Evolutionary conservation across 1,140 invertebrate species (phyloP).

Genomic region (Chlorops oryzae): DNA sequence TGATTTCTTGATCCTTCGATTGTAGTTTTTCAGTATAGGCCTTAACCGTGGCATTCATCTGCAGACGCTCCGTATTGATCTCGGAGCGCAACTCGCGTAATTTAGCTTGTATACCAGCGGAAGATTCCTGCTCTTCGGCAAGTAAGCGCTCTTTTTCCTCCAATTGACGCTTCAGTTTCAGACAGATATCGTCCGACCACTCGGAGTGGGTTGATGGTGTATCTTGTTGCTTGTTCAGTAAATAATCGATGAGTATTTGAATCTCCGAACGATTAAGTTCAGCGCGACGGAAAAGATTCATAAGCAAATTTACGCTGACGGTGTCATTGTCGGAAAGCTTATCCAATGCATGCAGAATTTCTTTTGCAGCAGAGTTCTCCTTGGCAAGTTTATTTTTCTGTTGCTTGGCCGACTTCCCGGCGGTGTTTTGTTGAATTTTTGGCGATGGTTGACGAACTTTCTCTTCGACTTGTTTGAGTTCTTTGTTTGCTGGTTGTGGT

Average conservation of each 20-base stretch:
- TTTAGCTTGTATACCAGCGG: conserved; percentile 63
- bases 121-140: conserved; percentile 64
- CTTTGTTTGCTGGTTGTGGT: conserved; percentile 36
- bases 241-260: conserved; percentile 78
- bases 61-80: conserved; percentile 59
- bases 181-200: conserved; percentile 82
- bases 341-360: conserved; percentile 31
- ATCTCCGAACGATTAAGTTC: conserved; percentile 77
- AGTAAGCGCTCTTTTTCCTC: conserved; percentile 72
- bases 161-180: conserved; percentile 78
- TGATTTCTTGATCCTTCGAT: conserved; percentile 34
- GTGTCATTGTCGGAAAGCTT: conserved; percentile 36
- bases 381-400: conserved; percentile 35
- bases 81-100: conserved; percentile 71
- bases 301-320: conserved; percentile 57
- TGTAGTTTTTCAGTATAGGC: conserved; percentile 40
- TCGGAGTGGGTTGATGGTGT: conserved; percentile 67
- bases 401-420: conserved; percentile 23
- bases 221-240: conserved; percentile 80
- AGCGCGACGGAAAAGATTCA: conserved; percentile 68
- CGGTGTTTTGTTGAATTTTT: conserved; percentile 34
- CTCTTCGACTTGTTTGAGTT: conserved; percentile 39
- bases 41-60: conserved; percentile 52
- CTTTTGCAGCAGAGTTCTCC: conserved; percentile 34
- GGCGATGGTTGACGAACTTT: conserved; percentile 34